Base-by-base conservation (phyloP, 1,140 invertebrate species). In the Pseudobourletiella spinata region DNA sequence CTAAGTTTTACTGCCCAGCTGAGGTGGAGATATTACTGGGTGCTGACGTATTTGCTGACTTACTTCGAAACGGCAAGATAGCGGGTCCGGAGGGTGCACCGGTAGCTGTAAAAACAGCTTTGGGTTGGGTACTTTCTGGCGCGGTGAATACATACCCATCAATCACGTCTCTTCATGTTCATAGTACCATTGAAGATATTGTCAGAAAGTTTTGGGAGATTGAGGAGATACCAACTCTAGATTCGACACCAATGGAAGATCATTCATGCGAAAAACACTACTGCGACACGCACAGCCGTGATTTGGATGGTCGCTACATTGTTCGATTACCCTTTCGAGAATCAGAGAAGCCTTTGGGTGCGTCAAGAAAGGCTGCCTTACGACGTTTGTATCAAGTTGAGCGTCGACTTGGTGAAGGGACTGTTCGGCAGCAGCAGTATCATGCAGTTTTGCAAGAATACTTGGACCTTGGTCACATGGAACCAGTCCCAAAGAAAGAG, bases 141-240 rank as follows among this genome's bases (percentile, higher is more conserved):
- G n/a, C 35, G n/a, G 35, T 39, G 11, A 39, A 39, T n/a, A 39
- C 11, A 11, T 11, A 39, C n/a, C 35, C 35, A 11, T 39, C 35
- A 39, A 39, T 11, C 35, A 39, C 35, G n/a, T n/a, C 35, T 11
- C 11, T 39, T n/a, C 11, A 11, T 39, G n/a, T 22, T 11, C 6
- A 4, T n/a, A 3, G 4, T 20, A 4, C 18, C 4, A 46, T 3
- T 8, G 43, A 46, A n/a, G 43, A 20, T 46, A 22, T 11, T 20
- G n/a, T 22, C n/a, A 57, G 28, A 67, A 1, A 32, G 72, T 74
- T 75, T 55, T 74, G 72, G 72, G 55, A 69, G 24, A 8, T 71
- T 3, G 73, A 73, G 51, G 67, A 72, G 14, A 22, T 63, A 1
- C 46, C 55, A 15, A 1, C 16, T 3, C 16, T 15, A 1, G 20